Evolutionary conservation across 2,888 invertebrate species (phyloP).

Genomic region (Eueremaeus valkanovi): DNA sequence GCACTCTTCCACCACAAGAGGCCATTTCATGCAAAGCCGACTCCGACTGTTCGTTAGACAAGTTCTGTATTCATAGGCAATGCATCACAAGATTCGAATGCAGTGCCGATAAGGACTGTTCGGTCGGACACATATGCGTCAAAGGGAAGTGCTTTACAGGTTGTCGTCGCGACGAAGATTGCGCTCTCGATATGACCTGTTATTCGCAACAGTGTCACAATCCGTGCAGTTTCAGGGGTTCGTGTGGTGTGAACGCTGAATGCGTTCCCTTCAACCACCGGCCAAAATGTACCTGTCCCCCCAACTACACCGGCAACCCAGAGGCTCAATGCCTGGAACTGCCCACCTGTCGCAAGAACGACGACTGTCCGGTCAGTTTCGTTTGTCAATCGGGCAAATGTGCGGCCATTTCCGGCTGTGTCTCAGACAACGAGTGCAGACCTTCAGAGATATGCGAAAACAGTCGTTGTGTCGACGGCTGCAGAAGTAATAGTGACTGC

Average conservation of each 20-base stretch:
- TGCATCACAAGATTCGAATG: conserved; percentile 40
- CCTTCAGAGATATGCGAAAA: conserved; percentile 64
- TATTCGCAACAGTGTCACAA: conserved; percentile 85
- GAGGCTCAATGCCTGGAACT: conserved; percentile 33
- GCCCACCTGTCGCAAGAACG: conserved; percentile 51
- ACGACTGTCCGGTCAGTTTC: conserved; percentile 58
- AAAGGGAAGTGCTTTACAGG: conserved; percentile 47
- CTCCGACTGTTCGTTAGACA: conserved; percentile 38
- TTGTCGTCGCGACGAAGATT: conserved; percentile 63
- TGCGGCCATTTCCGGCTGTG: conserved; percentile 55
- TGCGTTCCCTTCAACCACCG: conserved; percentile 77
- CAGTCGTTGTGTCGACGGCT: conserved; percentile 60
- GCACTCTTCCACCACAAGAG: conserved; percentile 34
- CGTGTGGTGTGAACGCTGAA: conserved; percentile 75
- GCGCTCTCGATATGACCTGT: conserved; percentile 79
- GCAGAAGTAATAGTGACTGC: conserved; percentile 56
- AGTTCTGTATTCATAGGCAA: conserved; percentile 38
- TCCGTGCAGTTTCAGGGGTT: conserved; percentile 80
- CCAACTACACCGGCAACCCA: conserved; percentile 63
- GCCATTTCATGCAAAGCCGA: conserved; percentile 44
- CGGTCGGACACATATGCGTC: conserved; percentile 48
- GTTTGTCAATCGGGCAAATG: conserved; percentile 48
- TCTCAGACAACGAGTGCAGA: conserved; percentile 66
- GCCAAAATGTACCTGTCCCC: conserved; percentile 70
- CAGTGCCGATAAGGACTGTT: conserved; percentile 52